phyloP scores from a whole-genome alignment of 1,140 invertebrate species.

The Battus philenor region DNA sequence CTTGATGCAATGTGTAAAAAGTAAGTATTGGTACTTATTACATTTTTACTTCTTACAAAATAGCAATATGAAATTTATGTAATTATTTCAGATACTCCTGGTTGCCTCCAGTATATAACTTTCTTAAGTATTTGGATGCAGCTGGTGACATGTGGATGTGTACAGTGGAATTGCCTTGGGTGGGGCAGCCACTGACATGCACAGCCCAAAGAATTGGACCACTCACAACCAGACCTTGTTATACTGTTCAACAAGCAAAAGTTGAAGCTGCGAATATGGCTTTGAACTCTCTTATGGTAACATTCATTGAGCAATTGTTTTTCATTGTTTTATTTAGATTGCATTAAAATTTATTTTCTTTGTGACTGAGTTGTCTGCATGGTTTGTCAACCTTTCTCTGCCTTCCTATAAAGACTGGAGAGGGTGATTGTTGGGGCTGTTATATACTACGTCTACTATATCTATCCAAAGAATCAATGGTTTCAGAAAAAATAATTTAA shows the following conservation, averaged over 20 bases:
- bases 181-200: constrained; percentile 38
- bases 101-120: constrained; percentile 43
- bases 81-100: constrained; percentile 45
- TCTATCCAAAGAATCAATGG: no score
- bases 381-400: no score
- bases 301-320: no score
- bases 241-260: constrained; percentile 42
- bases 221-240: constrained; percentile 32
- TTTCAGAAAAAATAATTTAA: no score
- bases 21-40: constrained; percentile 21
- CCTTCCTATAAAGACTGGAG: no score
- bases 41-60: neutral
- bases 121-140: constrained; percentile 37
- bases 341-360: no score
- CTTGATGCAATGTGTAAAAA: constrained; percentile 60
- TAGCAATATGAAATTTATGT: neutral
- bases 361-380: no score
- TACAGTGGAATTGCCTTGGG: constrained; percentile 42
- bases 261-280: constrained; percentile 51
- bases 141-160: constrained; percentile 44
- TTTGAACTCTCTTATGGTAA: constrained; percentile 50
- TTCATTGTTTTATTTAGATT: no score
- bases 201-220: constrained; percentile 40
- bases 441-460: no score
- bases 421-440: no score